phyloP scores from a whole-genome alignment of 35 echinoderm and acorn worm species.

The Diadema setosum region DNA sequence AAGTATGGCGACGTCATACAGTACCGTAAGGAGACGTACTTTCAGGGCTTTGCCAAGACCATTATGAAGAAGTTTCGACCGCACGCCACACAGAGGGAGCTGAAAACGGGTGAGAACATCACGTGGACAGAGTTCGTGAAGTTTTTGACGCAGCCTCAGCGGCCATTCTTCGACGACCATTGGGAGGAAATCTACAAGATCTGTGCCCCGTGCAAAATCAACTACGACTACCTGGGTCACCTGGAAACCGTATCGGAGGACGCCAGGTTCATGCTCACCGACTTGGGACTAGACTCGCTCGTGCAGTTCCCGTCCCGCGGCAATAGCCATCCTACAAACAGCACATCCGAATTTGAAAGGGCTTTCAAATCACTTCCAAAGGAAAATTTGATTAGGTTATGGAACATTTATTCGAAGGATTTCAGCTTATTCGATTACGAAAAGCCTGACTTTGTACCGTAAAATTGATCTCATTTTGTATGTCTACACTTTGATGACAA shows the following conservation, averaged over 20 bases:
- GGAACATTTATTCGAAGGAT: constrained; percentile 70
- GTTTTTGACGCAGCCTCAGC: constrained; percentile 68
- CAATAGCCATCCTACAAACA: constrained; percentile 92
- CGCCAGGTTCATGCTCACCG: constrained; percentile 70
- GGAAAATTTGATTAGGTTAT: constrained; percentile 53
- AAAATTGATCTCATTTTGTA: no score
- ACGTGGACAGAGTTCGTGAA: constrained; percentile 84
- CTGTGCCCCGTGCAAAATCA: constrained; percentile 83
- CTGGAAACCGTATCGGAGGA: constrained; percentile 77
- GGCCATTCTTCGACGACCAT: constrained; percentile 79
- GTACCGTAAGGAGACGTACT: constrained; percentile 85
- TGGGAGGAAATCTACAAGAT: constrained; percentile 88
- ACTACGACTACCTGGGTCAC: constrained; percentile 80
- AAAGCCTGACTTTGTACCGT: constrained; percentile 66
- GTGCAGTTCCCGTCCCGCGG: constrained; percentile 50
- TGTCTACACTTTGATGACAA: background rate
- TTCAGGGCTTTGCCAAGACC: constrained; percentile 72
- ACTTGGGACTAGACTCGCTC: constrained; percentile 33
- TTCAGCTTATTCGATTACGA: constrained; percentile 82
- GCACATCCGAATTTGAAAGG: constrained; percentile 57
- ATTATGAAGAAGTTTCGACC: constrained; percentile 92
- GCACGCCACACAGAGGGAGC: constrained; percentile 50
- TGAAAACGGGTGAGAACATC: constrained; percentile 80
- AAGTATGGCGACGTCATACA: constrained; percentile 72
- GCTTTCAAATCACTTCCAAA: constrained; percentile 46